Evolutionary conservation across 2,888 invertebrate genomes (phyloP).

Genomic region (Caenorhabditis panamensis): DNA sequence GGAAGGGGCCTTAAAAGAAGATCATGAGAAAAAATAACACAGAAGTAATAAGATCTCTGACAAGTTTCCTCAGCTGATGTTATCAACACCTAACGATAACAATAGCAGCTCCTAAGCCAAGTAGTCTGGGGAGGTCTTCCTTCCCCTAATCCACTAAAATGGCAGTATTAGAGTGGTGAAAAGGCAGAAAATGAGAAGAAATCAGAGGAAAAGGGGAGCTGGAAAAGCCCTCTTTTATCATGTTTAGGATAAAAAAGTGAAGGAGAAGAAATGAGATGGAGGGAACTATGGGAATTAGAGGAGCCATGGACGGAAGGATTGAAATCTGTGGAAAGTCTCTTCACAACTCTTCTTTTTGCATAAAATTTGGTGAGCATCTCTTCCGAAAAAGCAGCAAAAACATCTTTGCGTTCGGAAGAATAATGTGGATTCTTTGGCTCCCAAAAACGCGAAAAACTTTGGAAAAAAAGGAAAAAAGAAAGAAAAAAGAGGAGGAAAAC

Average conservation of each 20-base stretch:
- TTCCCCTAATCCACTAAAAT: background rate
- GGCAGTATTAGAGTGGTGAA: background rate
- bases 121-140: too few relatives aligned
- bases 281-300: too few relatives aligned
- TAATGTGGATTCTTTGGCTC: background rate
- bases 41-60: too few relatives aligned
- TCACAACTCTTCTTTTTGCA: background rate
- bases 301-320: background rate
- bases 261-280: background rate
- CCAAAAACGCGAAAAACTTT: background rate
- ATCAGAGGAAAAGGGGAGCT: background rate
- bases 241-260: background rate
- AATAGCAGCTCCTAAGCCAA: too few relatives aligned
- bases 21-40: background rate
- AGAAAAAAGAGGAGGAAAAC: slow-evolving; percentile 10
- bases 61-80: too few relatives aligned
- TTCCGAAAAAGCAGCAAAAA: too few relatives aligned
- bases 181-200: too few relatives aligned
- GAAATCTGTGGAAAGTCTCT: background rate
- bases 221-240: too few relatives aligned
- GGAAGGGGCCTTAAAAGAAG: background rate
- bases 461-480: background rate
- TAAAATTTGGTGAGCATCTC: background rate
- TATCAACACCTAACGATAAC: too few relatives aligned
- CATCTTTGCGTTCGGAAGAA: background rate